Conservation (phyloP, 2,797 vertebrate species). For the Catharus ustulatus region DNA sequence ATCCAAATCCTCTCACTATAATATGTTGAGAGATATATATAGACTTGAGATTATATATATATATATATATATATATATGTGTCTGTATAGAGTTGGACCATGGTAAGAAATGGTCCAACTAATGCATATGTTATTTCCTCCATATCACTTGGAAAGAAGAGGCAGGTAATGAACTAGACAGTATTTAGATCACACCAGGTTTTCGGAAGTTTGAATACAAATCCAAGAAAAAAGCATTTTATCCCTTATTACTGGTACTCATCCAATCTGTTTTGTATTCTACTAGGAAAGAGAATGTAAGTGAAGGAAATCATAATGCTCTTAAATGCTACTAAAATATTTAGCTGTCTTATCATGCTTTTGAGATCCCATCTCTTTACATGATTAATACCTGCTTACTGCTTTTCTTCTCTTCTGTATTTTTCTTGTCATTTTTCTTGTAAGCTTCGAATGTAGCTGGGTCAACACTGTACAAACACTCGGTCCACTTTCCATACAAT, state of each 20-base stretch:
- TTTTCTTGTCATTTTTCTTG: constrained; percentile 92
- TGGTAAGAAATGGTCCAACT: not conserved
- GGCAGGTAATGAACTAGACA: not conserved
- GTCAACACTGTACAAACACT: constrained; percentile 91
- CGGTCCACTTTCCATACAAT: constrained; percentile 97
- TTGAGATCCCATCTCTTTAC: not conserved
- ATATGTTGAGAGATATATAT: not conserved
- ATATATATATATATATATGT: no score
- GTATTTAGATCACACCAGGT: not conserved
- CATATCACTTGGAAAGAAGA: not conserved
- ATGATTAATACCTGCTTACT: constrained; percentile 82
- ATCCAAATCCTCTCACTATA: not conserved
- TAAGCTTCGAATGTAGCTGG: constrained; percentile 85
- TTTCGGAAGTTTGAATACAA: not conserved
- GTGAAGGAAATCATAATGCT: not conserved
- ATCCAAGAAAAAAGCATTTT: not conserved
- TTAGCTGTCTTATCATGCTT: not conserved
- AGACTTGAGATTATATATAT: no score
- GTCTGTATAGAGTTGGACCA: no score
- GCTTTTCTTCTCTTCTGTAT: constrained; percentile 89
- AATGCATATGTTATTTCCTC: not conserved
- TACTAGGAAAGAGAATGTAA: not conserved
- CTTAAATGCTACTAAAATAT: not conserved
- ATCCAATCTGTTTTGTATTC: not conserved
- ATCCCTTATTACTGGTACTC: not conserved